phyloP scores from a whole-genome alignment of 2,113 vertebrate genomes.

The Hypanus sabinus region DNA sequence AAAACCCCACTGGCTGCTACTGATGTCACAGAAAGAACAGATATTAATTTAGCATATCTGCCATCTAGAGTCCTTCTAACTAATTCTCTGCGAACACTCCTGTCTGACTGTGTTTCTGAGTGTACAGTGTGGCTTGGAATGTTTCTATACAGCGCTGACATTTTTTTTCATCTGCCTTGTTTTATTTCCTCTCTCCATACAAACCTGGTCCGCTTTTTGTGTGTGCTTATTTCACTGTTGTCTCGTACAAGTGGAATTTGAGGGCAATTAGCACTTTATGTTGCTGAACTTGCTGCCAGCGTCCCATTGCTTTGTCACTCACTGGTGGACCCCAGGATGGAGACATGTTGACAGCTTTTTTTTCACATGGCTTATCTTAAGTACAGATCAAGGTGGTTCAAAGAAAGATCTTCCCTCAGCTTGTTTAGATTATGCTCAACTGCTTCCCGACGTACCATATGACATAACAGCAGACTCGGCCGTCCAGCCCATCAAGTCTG shows the following conservation, averaged over 20 bases:
- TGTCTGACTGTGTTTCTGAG: conserved; percentile 31
- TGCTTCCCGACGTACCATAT: not conserved
- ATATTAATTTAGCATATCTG: not conserved
- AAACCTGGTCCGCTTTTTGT: conserved; percentile 31
- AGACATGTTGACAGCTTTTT: not conserved
- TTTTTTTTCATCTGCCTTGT: conserved; percentile 32
- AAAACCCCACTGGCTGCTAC: not conserved
- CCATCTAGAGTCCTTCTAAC: not conserved
- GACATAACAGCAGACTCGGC: no score
- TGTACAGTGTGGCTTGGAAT: conserved; percentile 30
- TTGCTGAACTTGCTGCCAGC: conserved; percentile 13
- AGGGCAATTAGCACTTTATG: conserved; percentile 21
- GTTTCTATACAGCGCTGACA: conserved; percentile 24
- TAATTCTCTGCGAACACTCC: conserved; percentile 28
- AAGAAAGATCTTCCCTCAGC: not conserved
- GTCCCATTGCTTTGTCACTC: conserved; percentile 36
- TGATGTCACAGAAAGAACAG: not conserved
- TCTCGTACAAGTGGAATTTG: not conserved
- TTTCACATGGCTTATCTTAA: not conserved
- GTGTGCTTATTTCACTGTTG: conserved; percentile 36
- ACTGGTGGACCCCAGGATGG: not conserved
- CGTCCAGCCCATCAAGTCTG: no score
- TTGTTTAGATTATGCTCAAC: not conserved
- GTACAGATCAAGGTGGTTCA: not conserved
- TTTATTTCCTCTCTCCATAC: conserved; percentile 32